Conservation (phyloP, 2,113 vertebrate species). For the Sorex araneus region DNA sequence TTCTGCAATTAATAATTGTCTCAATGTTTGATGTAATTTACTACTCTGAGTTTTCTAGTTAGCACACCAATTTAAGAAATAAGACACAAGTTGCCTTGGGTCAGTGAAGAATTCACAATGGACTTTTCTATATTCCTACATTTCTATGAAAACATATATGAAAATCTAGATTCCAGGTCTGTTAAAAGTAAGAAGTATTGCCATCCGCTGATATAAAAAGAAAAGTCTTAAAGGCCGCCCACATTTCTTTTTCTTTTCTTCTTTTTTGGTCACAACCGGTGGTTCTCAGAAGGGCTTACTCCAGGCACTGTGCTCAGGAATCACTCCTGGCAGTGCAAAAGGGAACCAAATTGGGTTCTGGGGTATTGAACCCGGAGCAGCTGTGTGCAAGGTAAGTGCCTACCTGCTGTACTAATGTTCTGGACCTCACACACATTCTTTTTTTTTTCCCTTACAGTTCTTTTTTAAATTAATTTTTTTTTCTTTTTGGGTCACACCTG, state of each 20-base stretch:
- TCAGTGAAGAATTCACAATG: background rate
- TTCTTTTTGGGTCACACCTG: too few relatives aligned
- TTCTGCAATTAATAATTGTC: background rate
- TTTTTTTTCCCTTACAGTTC: too few relatives aligned
- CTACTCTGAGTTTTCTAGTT: background rate
- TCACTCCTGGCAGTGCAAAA: too few relatives aligned
- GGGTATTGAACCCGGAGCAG: too few relatives aligned
- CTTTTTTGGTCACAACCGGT: too few relatives aligned
- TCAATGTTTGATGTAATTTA: background rate
- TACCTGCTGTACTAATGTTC: too few relatives aligned
- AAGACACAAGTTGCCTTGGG: background rate
- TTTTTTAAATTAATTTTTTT: too few relatives aligned
- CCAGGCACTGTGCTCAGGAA: background rate
- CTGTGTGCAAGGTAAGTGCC: too few relatives aligned
- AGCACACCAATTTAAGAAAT: background rate
- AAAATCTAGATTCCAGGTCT: slow-evolving; percentile 9
- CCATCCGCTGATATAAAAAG: background rate
- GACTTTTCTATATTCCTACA: background rate
- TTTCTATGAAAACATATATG: background rate
- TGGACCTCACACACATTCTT: too few relatives aligned
- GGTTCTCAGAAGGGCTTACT: background rate
- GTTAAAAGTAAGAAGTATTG: background rate
- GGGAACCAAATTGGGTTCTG: too few relatives aligned
- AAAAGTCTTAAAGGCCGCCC: background rate
- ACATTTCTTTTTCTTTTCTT: background rate